Evolutionary conservation across 53 echinoderm and acorn worm species (phyloP), one percentile per base, ranked within the genome.

Genomic region (Holothuria scabra): DNA sequence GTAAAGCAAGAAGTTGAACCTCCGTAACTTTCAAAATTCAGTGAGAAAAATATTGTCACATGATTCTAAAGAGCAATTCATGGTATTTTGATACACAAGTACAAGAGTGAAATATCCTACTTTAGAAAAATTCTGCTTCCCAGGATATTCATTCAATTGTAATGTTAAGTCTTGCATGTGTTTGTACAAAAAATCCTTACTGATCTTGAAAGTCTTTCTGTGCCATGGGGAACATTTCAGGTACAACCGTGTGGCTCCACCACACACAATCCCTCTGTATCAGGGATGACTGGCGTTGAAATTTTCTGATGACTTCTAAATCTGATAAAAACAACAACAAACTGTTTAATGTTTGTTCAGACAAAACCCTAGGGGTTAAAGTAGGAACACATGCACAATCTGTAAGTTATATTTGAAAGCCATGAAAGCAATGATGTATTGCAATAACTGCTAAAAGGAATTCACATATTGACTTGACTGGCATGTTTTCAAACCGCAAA

Each of bases 181-280:
- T 48, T 7, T 59, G 4, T n/a, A 35, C 14, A 12, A 38, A 28
- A 37, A 5, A 28, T 49, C 76, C 93, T 84, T 78, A 99, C 99
- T 87, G 89, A 26, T 91, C 89, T 33, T 91, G 85, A 79, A 90
- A 93, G 19, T 92, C 92, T 59, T 82, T 87, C 55, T 92, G 92
- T 49, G 66, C 82, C n/a, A 89, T 85, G 29, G 87, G 59, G 74
- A 91, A 99, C 99, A 99, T 99, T 44, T 92, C 88, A 0, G 91
- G 87, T 46, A 89, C 89, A 1, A 99, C 85, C 0, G 99, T 99
- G 60, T 99, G 99, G 21, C 95, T 89, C 99, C 99, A 99, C 93
- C 93, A 95, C 7, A 99, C 91, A 33, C 93, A 88, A 66, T 99
- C 99, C 65, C 99, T 87, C 85, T 99, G 99, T 70, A 94, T 95